A percentile compares a stretch with the other conserved stretches of the same genome.
phyloP scores from a whole-genome alignment of 2,888 invertebrate genomes.

The Torymus aiolomorphi region DNA sequence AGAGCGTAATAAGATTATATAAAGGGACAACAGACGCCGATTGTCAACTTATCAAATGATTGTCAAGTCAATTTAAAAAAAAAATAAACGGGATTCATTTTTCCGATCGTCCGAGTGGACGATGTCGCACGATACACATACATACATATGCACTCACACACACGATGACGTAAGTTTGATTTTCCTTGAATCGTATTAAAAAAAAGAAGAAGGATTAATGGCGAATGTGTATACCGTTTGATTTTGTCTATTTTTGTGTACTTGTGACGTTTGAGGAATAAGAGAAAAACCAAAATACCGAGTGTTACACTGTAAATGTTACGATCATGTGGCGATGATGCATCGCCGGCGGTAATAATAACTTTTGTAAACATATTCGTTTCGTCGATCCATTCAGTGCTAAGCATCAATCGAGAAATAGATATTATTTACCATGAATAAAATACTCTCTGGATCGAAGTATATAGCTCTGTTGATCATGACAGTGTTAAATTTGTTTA shows the following conservation, averaged over 20 bases:
- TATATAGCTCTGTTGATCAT: constrained; percentile 39
- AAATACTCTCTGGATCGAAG: constrained; percentile 45
- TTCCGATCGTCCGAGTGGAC: constrained; percentile 34
- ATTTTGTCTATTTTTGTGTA: constrained; percentile 30
- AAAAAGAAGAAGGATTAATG: constrained; percentile 6
- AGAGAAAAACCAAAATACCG: background rate
- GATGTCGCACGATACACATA: background rate
- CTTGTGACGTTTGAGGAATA: constrained; percentile 30
- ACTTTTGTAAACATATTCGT: constrained; percentile 42
- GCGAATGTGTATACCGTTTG: background rate
- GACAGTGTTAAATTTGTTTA: constrained; percentile 39
- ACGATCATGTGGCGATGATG: constrained; percentile 8
- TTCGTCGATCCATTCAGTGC: constrained; percentile 42
- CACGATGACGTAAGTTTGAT: too few species aligned
- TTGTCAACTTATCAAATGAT: constrained; percentile 25
- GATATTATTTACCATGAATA: constrained; percentile 49
- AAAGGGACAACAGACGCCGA: constrained; percentile 20
- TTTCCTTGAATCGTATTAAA: background rate
- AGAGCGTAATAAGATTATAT: constrained; percentile 24
- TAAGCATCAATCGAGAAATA: constrained; percentile 34
- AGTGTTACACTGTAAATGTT: constrained; percentile 47
- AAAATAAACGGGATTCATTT: constrained; percentile 6
- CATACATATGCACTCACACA: background rate
- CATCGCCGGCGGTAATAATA: constrained; percentile 5
- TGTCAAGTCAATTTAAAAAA: constrained; percentile 41